Evolutionary conservation across 1,140 invertebrate species (phyloP), one percentile per base, ranked within the genome.

Genomic region (Brachionus sp.): DNA sequence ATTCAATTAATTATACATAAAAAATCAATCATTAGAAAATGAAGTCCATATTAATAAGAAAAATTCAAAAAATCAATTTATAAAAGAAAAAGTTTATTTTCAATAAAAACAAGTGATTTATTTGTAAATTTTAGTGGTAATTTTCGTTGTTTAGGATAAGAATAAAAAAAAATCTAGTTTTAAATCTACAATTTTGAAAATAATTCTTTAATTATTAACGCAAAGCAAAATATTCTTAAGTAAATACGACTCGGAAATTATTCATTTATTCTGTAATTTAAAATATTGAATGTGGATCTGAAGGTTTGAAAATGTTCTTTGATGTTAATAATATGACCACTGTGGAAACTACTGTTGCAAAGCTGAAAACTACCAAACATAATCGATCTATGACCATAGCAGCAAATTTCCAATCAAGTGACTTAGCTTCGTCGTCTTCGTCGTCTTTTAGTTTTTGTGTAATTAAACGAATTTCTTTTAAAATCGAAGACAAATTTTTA

Each of bases 341-440:
- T 19, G 77, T 80, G 5, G 77, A 95, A 89, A 96, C 94, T 91
- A 96, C 93, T 90, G 96, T 96, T 92, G 97, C 97, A 90, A 95
- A 92, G 88, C 95, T 95, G 93, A 98, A 97, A 91, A 96, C 93
- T 91, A 97, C 95, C 92, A 98, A 94, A 92, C 96, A 97, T 91
- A 97, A 92, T 91, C 96, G 93, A 92, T 98, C 97, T 89, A 99
- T 95, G 89, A 99, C 97, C 95, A 98, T 98, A 89, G 96, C 97
- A 88, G 97, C 97, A 91, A 98, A 99, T 91, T 98, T 98, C 97
- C 97, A 99, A 91, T 99, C 97, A 88, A 87, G 87, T 10, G 87
- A 86, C 16, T 87, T 85, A 23, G 87, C 87, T 4, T 86, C 86
- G 19, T 90, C 89, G 53, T 88, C 87, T 46, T 90, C 89, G 46